Base-by-base conservation (phyloP, 1,140 invertebrate genomes). In the Bombus breviceps region DNA sequence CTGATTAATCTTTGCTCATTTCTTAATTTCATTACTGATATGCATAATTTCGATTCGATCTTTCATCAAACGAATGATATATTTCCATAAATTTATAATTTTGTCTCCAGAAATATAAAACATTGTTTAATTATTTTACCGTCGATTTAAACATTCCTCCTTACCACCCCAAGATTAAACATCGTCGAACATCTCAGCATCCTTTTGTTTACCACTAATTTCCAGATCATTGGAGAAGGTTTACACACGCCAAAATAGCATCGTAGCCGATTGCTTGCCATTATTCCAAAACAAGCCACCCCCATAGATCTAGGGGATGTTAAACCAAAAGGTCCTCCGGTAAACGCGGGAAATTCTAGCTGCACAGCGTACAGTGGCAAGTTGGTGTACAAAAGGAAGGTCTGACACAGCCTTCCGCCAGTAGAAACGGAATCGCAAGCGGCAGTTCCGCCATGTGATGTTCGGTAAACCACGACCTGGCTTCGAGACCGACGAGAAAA, bases 401-500 rank as follows among this genome's bases (percentile, higher is more conserved):
- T 41, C 72, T 32, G 74, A 64, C 37, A 13, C 59, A 13, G 41
- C 18, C 8, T 47, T 59, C 8, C 39, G 47, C 47, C 47, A 53
- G 6, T 22, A n/a, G 77, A 47, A 66, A 68, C 37, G 37, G 75
- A 77, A 62, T 77, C 53, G 53, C 75, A 37, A 37, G 43, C 43
- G 41, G 64, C 28, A 18, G 39, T 81, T 41, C 12, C 43, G 43
- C 1, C 37, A 25, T 8, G 59, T 32, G 62, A 72, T 53, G 71
- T n/a, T 62, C 69, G 53, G 71, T 64, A 64, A 85, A 59, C 57
- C 68, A 34, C 82, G 25, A 13, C 41, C 41, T 34, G 32, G 28
- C 8, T 74, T 59, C 66, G 53, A 41, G 71, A 84, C 18, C 75
- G 71, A 79, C 34, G 83, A 85, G 90, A 90, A 91, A 88, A 88